Percentiles rank a stretch among this genome's conserved stretches.
Evolutionary conservation across 1,140 invertebrate genomes (phyloP).

Genomic region (Diachasmimorpha longicaudata): DNA sequence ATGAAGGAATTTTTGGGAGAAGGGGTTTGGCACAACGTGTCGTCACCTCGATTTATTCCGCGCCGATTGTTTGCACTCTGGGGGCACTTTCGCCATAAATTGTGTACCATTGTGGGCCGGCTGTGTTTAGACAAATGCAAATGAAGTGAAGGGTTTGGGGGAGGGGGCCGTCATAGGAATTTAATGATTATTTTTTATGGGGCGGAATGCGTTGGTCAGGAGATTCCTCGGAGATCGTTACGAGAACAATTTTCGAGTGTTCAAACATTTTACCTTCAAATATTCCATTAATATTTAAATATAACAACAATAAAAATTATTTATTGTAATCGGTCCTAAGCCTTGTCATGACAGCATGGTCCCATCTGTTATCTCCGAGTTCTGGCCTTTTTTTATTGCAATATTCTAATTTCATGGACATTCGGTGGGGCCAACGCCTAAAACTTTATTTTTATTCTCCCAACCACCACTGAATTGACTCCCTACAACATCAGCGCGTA

Average conservation of each 20-base stretch:
- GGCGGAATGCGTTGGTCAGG: background rate
- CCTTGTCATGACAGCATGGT: too few species aligned
- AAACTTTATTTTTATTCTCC: too few species aligned
- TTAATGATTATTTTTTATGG: background rate
- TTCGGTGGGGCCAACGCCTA: too few species aligned
- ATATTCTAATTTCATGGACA: too few species aligned
- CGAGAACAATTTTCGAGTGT: background rate
- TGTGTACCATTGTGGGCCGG: background rate
- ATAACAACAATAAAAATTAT: too few species aligned
- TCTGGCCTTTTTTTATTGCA: too few species aligned
- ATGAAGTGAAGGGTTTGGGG: background rate
- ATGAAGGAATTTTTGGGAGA: constrained; percentile 24
- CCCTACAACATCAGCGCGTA: background rate
- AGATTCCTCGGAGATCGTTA: background rate
- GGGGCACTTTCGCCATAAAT: background rate
- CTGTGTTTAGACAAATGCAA: constrained; percentile 1
- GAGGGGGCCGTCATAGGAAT: background rate
- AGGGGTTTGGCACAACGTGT: background rate
- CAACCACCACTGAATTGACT: background rate
- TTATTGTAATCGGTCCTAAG: too few species aligned
- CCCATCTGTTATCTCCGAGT: too few species aligned
- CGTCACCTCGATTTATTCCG: constrained; percentile 29
- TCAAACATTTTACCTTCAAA: too few species aligned
- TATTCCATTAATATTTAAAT: too few species aligned
- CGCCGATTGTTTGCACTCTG: constrained; percentile 10